Base-by-base conservation (phyloP, 2,113 vertebrate species). In the Serinus canaria region DNA sequence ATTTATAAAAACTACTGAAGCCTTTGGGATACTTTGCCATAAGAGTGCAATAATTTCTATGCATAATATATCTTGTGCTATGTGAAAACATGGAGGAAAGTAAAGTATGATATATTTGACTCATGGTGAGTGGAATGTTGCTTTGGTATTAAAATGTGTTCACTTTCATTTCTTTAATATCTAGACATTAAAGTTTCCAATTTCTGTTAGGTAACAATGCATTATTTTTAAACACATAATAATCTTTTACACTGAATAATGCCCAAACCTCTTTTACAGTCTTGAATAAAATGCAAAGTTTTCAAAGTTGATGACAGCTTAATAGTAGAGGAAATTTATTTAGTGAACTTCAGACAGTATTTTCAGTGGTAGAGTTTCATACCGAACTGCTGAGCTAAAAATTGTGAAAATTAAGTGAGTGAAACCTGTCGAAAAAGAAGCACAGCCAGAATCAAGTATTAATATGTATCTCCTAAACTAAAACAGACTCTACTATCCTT, bases 241-340 rank as follows among this genome's bases (percentile, higher is more conserved):
- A 53, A 55, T 83, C 14, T 68, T 78, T 79, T 80, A 50, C 41
- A 67, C 27, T 87, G 49, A 87, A 53, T 47, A 79, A n/a, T 83
- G 31, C 16, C 12, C 23, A 70, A 64, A 13, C 27, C 10, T 79
- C 78, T 66, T 55, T 31, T 41, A 25, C 21, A 66, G 30, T 81
- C n/a, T 27, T 70, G 21, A 59, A 23, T 87, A 72, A 69, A 33
- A 84, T 52, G 46, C 22, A 13, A 63, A 47, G 8, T 84, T 87
- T 94, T 87, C 47, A 84, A 92, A 84, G 80, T 24, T 82, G 92
- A 76, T 81, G 93, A 91, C 81, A 95, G 84, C 33, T 95, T 79
- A 90, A 69, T 78, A 87, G 78, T 63, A 39, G 30, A 86, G 33
- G 7, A 80, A 89, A 87, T 96, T 81, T 94, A 80, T 92, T 74